A percentile compares a stretch with the other conserved stretches of the same genome.
Conservation (phyloP, 1,140 invertebrate species). For the Drosophila ficusphila region DNA sequence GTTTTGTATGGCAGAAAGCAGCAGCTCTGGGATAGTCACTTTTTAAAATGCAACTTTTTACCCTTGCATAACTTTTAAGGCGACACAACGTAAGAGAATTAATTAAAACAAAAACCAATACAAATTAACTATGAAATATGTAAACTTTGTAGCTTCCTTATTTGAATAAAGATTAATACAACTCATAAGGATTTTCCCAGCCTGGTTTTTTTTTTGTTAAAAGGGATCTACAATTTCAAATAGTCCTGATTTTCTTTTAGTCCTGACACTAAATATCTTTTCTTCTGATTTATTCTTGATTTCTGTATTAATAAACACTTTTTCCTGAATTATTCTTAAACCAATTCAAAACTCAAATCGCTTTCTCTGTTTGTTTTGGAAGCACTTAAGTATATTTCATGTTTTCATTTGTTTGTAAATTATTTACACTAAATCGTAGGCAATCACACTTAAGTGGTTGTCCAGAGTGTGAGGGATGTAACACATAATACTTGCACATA, state of each 20-base stretch:
- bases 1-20: constrained; percentile 15
- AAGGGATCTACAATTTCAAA: too few species aligned
- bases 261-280: too few species aligned
- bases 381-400: constrained; percentile 61
- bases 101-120: constrained; percentile 17
- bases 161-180: constrained; percentile 73
- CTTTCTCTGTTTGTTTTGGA: constrained; percentile 35
- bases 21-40: constrained; percentile 35
- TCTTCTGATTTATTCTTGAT: too few species aligned
- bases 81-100: constrained; percentile 57
- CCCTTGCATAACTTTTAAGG: constrained; percentile 69
- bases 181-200: neutral
- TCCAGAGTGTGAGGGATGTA: neutral
- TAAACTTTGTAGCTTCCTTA: constrained; percentile 80
- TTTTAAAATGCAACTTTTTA: constrained; percentile 68
- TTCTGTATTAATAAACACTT: too few species aligned
- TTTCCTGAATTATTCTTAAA: too few species aligned
- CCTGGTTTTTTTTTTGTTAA: too few species aligned
- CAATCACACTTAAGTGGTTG: constrained; percentile 8
- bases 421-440: constrained; percentile 58
- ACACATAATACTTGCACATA: constrained; percentile 33
- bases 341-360: neutral
- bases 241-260: too few species aligned
- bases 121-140: constrained; percentile 62
- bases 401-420: constrained; percentile 51